Conservation (phyloP, 2,888 invertebrate genomes). For the Hypolimnas misippus region DNA sequence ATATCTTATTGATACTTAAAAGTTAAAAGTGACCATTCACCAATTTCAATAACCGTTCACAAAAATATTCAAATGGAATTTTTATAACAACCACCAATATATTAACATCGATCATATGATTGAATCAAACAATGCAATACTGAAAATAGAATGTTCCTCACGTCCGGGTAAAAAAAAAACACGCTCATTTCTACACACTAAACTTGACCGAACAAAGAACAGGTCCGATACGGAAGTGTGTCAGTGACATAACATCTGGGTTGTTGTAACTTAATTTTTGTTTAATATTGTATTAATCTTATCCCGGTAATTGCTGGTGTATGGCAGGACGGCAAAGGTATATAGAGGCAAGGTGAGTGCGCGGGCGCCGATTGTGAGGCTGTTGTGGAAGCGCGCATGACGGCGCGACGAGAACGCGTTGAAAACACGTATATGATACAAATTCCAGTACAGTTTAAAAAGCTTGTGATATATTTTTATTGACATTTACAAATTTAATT, state of each 20-base stretch:
- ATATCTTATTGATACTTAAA: no score
- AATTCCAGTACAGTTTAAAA: constrained; percentile 18
- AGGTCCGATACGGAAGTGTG: constrained; percentile 32
- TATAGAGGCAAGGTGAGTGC: constrained; percentile 65
- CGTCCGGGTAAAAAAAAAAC: constrained; percentile 3
- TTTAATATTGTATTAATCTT: constrained; percentile 19
- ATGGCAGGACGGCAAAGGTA: constrained; percentile 53
- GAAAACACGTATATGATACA: constrained; percentile 19
- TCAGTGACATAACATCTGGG: constrained; percentile 36
- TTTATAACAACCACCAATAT: constrained; percentile 24
- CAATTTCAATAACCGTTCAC: constrained; percentile 6
- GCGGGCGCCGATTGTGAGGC: constrained; percentile 67
- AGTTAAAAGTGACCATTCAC: no score
- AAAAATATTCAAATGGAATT: constrained; percentile 21
- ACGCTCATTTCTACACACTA: constrained; percentile 17
- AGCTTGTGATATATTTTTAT: constrained; percentile 23
- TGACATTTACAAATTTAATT: background rate
- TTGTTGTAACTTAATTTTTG: constrained; percentile 18
- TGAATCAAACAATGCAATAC: constrained; percentile 3
- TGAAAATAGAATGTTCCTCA: constrained; percentile 8
- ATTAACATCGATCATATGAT: constrained; percentile 18
- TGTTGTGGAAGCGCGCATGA: constrained; percentile 49
- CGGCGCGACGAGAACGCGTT: constrained; percentile 49
- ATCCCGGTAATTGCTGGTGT: constrained; percentile 39
- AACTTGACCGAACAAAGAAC: constrained; percentile 33